Evolutionary conservation across 23 tunicate genomes (phyloP), one percentile per base, ranked within the genome.

Genomic region (Trididemnum miniatum): DNA sequence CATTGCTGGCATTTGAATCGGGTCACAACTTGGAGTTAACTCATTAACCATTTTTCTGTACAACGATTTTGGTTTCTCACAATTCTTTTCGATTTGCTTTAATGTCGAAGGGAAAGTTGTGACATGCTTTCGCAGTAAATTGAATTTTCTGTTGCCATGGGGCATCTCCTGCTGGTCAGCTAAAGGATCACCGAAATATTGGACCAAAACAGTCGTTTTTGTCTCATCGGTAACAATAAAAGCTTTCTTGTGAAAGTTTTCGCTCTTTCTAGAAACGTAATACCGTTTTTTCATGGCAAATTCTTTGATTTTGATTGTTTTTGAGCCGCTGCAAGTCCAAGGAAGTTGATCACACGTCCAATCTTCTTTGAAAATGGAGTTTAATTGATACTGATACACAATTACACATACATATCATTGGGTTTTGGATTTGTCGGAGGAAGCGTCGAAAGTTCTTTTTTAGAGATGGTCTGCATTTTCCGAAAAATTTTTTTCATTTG

Each of bases 81-180:
- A 23, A 37, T 25, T 72, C 35, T 33, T 27, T 72, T 15, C 52
- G 1, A 72, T n/a, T 5, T 1, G 27, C 26, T 72, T 12, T 72
- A 72, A 72, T 27, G 78, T 72, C 5, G 78, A 72, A 34, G 78
- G 78, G 35, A 72, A 72, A 1, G 78, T 72, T 34, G 5, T 72
- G 52, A 20, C 5, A 35, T 35, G 54, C 1, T 34, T n/a, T 5
- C 27, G 23, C 1, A 20, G 26, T 35, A 34, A 7, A 15, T 44
- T 44, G 9, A 7, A 15, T 44, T 44, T 44, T 7, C 54, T 9
- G 54, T 44, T 44, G 9, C 54, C 54, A 44, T 44, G 54, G 15
- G 54, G 54, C 9, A 44, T 15, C 9, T 44, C 15, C 15, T 44
- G 9, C 54, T 7, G 12, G n/a, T n/a, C n/a, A 9, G 54, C 9